A percentile compares a stretch with the other conserved stretches of the same genome.
Conservation (phyloP, 2,113 vertebrate species). For the Mus musculus region DNA sequence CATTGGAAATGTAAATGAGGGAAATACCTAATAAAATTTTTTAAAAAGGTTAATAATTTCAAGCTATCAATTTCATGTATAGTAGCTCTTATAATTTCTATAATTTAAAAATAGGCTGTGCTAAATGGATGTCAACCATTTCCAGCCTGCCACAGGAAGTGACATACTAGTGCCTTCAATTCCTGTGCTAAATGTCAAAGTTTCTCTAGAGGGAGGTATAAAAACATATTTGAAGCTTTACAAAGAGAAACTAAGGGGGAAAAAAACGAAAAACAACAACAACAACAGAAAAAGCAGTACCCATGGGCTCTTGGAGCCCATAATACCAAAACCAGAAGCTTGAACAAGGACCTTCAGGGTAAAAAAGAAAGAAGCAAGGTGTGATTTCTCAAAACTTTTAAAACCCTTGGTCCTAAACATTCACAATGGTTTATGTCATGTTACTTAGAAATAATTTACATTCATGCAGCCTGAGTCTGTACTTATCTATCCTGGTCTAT, state of each 20-base stretch:
- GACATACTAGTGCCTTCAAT: background rate
- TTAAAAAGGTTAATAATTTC: slow-evolving; percentile 3
- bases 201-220: background rate
- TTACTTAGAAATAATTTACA: background rate
- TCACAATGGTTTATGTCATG: background rate
- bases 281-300: background rate
- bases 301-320: background rate
- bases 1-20: too few species aligned
- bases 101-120: background rate
- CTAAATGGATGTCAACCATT: background rate
- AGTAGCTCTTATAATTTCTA: background rate
- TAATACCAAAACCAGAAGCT: slow-evolving; percentile 12
- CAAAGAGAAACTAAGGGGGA: background rate
- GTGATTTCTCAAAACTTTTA: background rate
- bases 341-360: background rate
- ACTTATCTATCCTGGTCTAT: background rate
- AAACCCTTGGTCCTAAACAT: background rate
- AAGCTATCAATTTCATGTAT: background rate
- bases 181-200: background rate
- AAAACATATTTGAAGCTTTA: background rate
- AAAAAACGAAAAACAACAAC: too few species aligned
- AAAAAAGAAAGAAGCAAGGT: background rate
- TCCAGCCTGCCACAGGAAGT: background rate
- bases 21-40: too few species aligned
- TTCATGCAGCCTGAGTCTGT: background rate